These are phyloP conservation scores for Euzophera pinguis DNA, from an alignment of 2,888 invertebrate genomes.

Conservation along the genomic window DNA sequence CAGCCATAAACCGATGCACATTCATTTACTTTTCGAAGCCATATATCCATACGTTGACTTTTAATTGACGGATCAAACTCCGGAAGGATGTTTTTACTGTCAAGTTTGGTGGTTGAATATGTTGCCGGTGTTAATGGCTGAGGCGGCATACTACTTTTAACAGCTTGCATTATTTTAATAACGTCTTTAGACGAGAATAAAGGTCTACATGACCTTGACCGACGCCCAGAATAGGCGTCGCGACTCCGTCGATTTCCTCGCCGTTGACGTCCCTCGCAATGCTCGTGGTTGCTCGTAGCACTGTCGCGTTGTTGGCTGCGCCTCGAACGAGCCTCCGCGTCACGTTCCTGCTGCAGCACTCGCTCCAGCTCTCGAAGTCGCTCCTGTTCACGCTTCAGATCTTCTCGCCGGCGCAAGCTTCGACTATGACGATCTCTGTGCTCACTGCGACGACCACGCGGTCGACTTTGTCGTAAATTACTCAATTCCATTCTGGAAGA, in stretches of 20 bases:
- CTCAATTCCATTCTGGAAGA: background rate
- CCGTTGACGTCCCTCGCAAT: background rate
- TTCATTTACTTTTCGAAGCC: conserved; percentile 16
- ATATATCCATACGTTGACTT: conserved; percentile 17
- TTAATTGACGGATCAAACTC: conserved; percentile 15
- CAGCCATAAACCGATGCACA: conserved; percentile 25
- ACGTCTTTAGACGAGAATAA: conserved; percentile 12
- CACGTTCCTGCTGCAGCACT: background rate
- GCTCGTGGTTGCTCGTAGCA: background rate
- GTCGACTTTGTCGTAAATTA: background rate
- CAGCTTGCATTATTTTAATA: conserved; percentile 5
- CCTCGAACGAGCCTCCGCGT: background rate
- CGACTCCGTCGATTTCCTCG: background rate
- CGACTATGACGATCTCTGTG: background rate
- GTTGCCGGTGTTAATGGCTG: background rate
- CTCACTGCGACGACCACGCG: background rate
- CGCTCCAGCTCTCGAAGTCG: background rate
- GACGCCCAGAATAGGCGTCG: background rate
- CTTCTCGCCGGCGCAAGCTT: background rate
- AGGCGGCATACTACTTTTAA: background rate
- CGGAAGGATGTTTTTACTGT: conserved; percentile 13
- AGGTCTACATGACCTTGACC: conserved; percentile 16
- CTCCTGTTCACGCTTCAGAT: background rate
- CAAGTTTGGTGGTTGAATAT: background rate
- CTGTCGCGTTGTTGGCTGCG: background rate